Percentiles rank a stretch among this genome's conserved stretches.
Evolutionary conservation across 2,113 vertebrate species (phyloP).

Genomic region (Melanerpes aurifrons): DNA sequence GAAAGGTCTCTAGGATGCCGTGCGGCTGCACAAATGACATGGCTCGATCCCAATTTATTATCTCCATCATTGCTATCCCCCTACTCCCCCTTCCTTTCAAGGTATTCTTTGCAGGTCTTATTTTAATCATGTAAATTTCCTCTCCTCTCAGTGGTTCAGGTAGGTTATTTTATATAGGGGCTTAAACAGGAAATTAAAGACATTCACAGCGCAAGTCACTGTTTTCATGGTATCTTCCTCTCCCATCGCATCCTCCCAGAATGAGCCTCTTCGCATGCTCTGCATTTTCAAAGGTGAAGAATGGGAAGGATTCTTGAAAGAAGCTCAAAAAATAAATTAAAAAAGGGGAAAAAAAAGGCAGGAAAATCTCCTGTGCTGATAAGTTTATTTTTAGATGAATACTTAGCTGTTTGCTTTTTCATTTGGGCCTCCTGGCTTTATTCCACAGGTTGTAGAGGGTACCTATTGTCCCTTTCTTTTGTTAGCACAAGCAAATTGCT

Average conservation of each 20-base stretch:
- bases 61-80: slow-evolving; percentile 30
- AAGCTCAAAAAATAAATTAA: not conserved
- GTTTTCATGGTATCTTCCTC: slow-evolving; percentile 64
- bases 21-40: slow-evolving; percentile 43
- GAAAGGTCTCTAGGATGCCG: slow-evolving; percentile 1
- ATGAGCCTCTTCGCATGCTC: slow-evolving; percentile 27
- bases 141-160: slow-evolving; percentile 61
- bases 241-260: slow-evolving; percentile 42
- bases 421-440: not conserved
- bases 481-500: not conserved
- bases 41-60: slow-evolving; percentile 48
- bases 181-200: slow-evolving; percentile 76
- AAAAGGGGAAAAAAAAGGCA: not conserved
- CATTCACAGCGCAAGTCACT: slow-evolving; percentile 40
- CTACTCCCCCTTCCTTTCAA: not conserved
- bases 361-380: not conserved
- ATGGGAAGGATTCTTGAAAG: not conserved
- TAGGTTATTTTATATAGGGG: slow-evolving; percentile 69
- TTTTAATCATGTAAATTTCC: slow-evolving; percentile 76
- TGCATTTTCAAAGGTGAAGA: slow-evolving; percentile 33
- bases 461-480: not conserved
- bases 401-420: not conserved
- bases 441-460: not conserved
- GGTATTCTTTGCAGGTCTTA: slow-evolving; percentile 66
- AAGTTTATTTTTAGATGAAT: slow-evolving; percentile 23